A percentile compares a stretch with the other conserved stretches of the same genome.
These are phyloP conservation scores for Intellagama lesueurii DNA, from an alignment of 2,797 vertebrate species.

Conservation along the genomic window DNA sequence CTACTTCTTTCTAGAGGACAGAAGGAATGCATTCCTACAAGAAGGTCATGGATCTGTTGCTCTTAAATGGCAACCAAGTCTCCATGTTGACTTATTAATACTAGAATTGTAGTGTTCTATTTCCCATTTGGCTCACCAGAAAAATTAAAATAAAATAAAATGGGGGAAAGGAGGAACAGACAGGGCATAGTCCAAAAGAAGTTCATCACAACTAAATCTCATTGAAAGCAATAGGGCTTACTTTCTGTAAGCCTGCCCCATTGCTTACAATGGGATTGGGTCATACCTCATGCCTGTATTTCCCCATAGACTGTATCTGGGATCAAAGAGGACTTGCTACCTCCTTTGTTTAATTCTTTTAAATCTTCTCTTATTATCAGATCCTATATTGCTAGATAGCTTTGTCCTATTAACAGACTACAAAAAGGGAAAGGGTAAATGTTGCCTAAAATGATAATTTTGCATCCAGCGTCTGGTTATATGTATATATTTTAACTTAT, in stretches of 20 bases:
- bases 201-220: not conserved
- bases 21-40: conserved; percentile 87
- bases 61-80: conserved; percentile 17
- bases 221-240: not conserved
- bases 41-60: conserved; percentile 57
- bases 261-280: not conserved
- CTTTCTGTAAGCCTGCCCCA: not conserved
- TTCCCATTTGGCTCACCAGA: conserved; percentile 67
- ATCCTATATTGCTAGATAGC: conserved; percentile 68
- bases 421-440: conserved; percentile 43
- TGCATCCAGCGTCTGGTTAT: conserved; percentile 64
- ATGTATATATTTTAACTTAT: conserved; percentile 50
- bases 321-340: not conserved
- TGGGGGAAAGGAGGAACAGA: conserved; percentile 42
- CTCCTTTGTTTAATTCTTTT: not conserved
- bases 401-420: conserved; percentile 60
- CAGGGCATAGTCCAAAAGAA: not conserved
- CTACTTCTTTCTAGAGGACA: conserved; percentile 85
- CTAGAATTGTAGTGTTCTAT: conserved; percentile 56
- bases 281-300: not conserved
- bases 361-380: conserved; percentile 60
- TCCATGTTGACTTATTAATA: conserved; percentile 59
- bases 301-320: not conserved
- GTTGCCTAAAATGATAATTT: conserved; percentile 59
- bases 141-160: conserved; percentile 33